A percentile compares a stretch with the other conserved stretches of the same genome.
These are phyloP conservation scores for Platycnemis pennipes DNA, from an alignment of 2,888 invertebrate genomes.

Conservation along the genomic window DNA sequence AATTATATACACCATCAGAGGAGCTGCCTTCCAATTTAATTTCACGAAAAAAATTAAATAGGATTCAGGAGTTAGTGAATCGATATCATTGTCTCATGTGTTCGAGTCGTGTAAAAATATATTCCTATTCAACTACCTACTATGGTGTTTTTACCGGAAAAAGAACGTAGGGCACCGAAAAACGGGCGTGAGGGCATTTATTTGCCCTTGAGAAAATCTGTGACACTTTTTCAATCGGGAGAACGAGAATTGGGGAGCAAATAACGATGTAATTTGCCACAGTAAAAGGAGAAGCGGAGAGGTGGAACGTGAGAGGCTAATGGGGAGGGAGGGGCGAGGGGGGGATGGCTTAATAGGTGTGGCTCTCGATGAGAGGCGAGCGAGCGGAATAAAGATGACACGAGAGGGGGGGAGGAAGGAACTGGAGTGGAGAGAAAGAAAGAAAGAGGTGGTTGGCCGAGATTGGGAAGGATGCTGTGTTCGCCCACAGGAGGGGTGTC, in stretches of 20 bases:
- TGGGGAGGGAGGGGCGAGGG: not conserved
- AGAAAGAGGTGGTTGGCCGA: not conserved
- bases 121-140: too few species aligned
- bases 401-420: not conserved
- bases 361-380: constrained; percentile 9
- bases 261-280: not conserved
- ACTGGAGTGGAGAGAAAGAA: not conserved
- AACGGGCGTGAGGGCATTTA: too few species aligned
- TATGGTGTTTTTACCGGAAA: too few species aligned
- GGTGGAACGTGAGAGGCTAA: not conserved
- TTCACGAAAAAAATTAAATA: too few species aligned
- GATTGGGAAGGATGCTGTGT: not conserved
- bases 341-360: constrained; percentile 11
- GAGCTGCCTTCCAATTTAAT: too few species aligned
- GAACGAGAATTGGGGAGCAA: not conserved
- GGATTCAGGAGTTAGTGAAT: too few species aligned
- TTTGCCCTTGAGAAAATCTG: too few species aligned
- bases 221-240: too few species aligned
- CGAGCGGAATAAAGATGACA: constrained; percentile 36
- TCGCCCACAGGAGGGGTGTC: constrained; percentile 3
- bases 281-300: not conserved
- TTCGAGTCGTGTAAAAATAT: too few species aligned
- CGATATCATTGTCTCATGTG: too few species aligned
- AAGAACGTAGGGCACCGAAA: too few species aligned
- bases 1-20: too few species aligned